phyloP scores from a whole-genome alignment of 1,140 invertebrate genomes.

The Drosophila paulistorum region DNA sequence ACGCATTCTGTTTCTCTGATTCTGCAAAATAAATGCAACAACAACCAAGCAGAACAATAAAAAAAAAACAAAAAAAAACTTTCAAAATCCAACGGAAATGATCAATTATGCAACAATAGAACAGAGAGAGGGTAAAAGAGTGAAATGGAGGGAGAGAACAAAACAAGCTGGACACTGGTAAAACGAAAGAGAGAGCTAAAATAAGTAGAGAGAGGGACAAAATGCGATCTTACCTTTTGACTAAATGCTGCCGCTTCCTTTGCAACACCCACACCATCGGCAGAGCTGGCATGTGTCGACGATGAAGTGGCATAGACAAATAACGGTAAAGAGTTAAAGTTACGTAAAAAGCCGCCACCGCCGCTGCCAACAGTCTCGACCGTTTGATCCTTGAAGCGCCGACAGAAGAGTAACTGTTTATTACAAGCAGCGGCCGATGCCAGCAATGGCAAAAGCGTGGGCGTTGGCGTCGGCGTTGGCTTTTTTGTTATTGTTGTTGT shows the following conservation, averaged over 20 bases:
- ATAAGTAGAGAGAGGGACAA: slow-evolving; percentile 1
- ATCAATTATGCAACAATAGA: slow-evolving; percentile 71
- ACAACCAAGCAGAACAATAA: slow-evolving; percentile 47
- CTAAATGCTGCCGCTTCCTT: slow-evolving; percentile 68
- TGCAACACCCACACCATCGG: slow-evolving; percentile 78
- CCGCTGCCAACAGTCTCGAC: slow-evolving; percentile 15
- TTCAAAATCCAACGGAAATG: slow-evolving; percentile 61
- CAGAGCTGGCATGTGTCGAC: slow-evolving; percentile 70
- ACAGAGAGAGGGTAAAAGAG: slow-evolving; percentile 49
- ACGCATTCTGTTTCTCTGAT: slow-evolving; percentile 59
- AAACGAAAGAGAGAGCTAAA: background rate
- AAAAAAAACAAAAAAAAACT: slow-evolving; percentile 22
- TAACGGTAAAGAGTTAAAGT: slow-evolving; percentile 75
- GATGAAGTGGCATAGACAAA: slow-evolving; percentile 78
- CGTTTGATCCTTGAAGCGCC: slow-evolving; percentile 72
- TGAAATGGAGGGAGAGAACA: background rate
- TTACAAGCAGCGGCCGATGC: slow-evolving; percentile 67
- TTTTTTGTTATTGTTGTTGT: background rate
- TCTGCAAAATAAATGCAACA: slow-evolving; percentile 56
- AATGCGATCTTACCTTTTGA: slow-evolving; percentile 65
- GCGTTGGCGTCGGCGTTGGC: slow-evolving; percentile 39
- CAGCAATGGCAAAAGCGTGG: slow-evolving; percentile 60
- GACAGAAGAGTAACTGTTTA: slow-evolving; percentile 75
- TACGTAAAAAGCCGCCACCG: slow-evolving; percentile 63
- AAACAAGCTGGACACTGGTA: too few relatives aligned